Evolutionary conservation across 2,888 invertebrate species (phyloP).

Genomic region (Agrochola lychnidis): DNA sequence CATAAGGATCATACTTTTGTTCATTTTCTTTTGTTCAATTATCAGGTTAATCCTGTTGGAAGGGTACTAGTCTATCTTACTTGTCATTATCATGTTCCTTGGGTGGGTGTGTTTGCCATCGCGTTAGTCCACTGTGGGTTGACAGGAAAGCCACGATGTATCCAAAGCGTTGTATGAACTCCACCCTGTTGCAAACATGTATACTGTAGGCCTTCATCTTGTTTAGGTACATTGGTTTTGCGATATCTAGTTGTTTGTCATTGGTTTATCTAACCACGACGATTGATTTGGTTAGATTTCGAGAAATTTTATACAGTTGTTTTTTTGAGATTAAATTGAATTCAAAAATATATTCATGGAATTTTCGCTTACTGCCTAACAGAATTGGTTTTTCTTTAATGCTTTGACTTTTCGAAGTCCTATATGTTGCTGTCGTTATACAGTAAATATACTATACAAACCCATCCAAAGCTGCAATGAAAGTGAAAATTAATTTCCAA

Average conservation of each 20-base stretch:
- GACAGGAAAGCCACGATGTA: constrained; percentile 96
- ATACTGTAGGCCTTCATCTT: neutral
- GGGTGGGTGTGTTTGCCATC: constrained; percentile 94
- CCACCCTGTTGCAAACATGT: constrained; percentile 91
- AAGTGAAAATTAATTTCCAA: neutral
- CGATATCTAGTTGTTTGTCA: neutral
- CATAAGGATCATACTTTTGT: constrained; percentile 7
- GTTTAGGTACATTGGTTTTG: neutral
- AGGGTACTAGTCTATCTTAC: constrained; percentile 70
- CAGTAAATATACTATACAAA: constrained; percentile 33
- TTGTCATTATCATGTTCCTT: constrained; percentile 83
- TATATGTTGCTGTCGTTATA: neutral
- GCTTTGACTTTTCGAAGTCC: neutral
- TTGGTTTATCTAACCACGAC: neutral
- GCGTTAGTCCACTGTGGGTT: constrained; percentile 96
- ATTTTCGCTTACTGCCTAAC: neutral
- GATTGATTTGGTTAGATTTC: no score
- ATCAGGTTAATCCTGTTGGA: neutral
- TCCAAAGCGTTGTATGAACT: constrained; percentile 95
- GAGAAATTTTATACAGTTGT: neutral
- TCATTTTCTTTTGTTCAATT: neutral
- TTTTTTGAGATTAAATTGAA: neutral
- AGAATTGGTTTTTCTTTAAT: neutral
- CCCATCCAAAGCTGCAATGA: constrained; percentile 49
- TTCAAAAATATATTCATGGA: neutral